Evolutionary conservation across 2,113 vertebrate genomes (phyloP), one percentile per base, ranked within the genome.

Genomic region (Tauraco erythrolophus): DNA sequence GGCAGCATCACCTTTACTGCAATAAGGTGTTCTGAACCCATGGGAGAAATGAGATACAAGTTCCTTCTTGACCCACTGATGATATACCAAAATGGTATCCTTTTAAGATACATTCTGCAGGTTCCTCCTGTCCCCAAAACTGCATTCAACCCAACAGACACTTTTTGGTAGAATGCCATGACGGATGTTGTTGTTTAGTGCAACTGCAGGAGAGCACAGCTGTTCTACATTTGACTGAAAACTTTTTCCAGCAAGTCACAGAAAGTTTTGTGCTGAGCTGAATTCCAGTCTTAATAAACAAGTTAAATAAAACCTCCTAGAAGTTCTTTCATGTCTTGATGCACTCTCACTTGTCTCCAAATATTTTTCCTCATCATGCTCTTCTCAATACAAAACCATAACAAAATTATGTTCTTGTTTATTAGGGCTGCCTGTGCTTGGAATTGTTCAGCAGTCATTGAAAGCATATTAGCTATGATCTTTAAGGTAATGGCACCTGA

Each of bases 211-310:
- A 89, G 33, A 84, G 45, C 66, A 91, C 97, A 97, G 96, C 92
- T 96, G 95, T 92, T 97, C 95, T 80, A 65, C 89, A 96, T 97
- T 97, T 96, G 58, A 93, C 84, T 83, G 62, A 94, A 95, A 76
- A 66, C 7, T 72, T 97, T 91, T 96, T 96, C 92, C 95, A 95
- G 69, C 78, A 92, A 94, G 86, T 91, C 69, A 94, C 94, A 97
- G 80, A 92, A 94, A 92, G 61, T 57, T 95, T 92, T 96, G 84
- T 88, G 50, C 92, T 92, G 30, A 95, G 46, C 46, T 94, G 58
- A 91, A 92, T 95, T 97, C 94, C 94, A 92, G 25, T 58, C 70
- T 85, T 92, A 92, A 95, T 80, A 97, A 97, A 95, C 91, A 97
- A 97, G 84, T 94, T 95, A 91, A 97, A 96, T 65, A 94, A 94